Conservation (phyloP, 2,888 invertebrate species). For the Malacosoma neustria region DNA sequence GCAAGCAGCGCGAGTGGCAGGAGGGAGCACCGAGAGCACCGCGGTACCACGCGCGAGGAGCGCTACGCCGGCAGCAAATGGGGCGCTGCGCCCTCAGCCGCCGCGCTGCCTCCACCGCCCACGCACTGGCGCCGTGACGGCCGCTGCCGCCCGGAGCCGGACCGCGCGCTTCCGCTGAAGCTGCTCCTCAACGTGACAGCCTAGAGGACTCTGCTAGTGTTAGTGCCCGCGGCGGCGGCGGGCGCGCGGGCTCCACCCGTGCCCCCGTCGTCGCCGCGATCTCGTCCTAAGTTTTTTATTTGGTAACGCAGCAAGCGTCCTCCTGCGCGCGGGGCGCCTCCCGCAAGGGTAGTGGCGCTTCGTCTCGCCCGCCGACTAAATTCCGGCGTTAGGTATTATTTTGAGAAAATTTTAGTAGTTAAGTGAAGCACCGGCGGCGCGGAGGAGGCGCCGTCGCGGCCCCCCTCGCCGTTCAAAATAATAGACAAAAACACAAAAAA, state of each 20-base stretch:
- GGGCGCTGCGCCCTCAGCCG: constrained; percentile 87
- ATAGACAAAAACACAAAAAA: constrained; percentile 59
- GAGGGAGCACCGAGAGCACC: constrained; percentile 13
- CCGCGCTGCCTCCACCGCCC: constrained; percentile 86
- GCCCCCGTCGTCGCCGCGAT: constrained; percentile 38
- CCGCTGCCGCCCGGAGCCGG: constrained; percentile 62
- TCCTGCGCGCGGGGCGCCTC: constrained; percentile 38
- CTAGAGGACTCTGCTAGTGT: constrained; percentile 53
- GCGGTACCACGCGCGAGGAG: constrained; percentile 35
- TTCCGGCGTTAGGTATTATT: constrained; percentile 74
- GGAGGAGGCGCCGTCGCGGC: constrained; percentile 24
- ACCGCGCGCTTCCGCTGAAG: constrained; percentile 77
- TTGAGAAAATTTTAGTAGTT: constrained; percentile 72
- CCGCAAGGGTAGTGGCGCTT: constrained; percentile 48
- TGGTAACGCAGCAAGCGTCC: constrained; percentile 46
- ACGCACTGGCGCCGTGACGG: constrained; percentile 80
- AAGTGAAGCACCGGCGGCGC: constrained; percentile 39
- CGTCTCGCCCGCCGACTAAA: constrained; percentile 46
- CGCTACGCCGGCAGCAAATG: constrained; percentile 85
- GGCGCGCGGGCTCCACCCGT: constrained; percentile 21
- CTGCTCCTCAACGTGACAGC: constrained; percentile 76
- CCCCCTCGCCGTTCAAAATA: constrained; percentile 35
- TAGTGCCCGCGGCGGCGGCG: constrained; percentile 48
- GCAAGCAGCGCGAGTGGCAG: constrained; percentile 20
- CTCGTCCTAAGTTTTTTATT: constrained; percentile 67